Evolutionary conservation across 2,113 vertebrate genomes (phyloP).

Genomic region (Euleptes europaea): DNA sequence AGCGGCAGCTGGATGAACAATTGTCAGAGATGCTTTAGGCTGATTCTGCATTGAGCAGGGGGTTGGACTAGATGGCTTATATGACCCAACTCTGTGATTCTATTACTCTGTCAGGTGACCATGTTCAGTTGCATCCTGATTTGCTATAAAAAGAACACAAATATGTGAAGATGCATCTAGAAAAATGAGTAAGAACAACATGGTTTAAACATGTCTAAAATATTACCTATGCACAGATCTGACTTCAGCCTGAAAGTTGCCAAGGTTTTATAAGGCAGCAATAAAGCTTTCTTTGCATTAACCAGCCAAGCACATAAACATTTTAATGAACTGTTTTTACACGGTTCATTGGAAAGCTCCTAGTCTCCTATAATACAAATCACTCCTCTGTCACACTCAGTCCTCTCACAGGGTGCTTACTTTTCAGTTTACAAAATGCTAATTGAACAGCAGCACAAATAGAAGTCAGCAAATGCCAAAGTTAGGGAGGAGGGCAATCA

Average conservation of each 20-base stretch:
- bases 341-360: constrained; percentile 77
- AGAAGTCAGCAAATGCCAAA: constrained; percentile 34
- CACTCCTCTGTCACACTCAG: constrained; percentile 43
- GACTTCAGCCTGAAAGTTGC: constrained; percentile 64
- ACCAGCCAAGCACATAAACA: constrained; percentile 78
- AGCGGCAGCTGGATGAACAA: too few relatives aligned
- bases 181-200: constrained; percentile 6
- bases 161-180: not conserved
- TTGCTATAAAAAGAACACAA: constrained; percentile 1
- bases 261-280: constrained; percentile 72
- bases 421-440: constrained; percentile 55
- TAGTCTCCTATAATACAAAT: constrained; percentile 73
- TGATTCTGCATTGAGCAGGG: too few relatives aligned
- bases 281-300: constrained; percentile 81
- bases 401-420: constrained; percentile 42
- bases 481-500: not conserved
- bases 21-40: too few relatives aligned
- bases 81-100: too few relatives aligned
- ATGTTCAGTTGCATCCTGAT: not conserved
- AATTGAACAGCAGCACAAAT: constrained; percentile 30
- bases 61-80: too few relatives aligned
- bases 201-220: constrained; percentile 40
- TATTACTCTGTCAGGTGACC: not conserved
- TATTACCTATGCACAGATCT: constrained; percentile 56
- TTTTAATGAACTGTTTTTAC: constrained; percentile 86